A percentile compares a stretch with the other conserved stretches of the same genome.
Evolutionary conservation across 2,888 invertebrate genomes (phyloP).

Genomic region (Ormyrus labotus): DNA sequence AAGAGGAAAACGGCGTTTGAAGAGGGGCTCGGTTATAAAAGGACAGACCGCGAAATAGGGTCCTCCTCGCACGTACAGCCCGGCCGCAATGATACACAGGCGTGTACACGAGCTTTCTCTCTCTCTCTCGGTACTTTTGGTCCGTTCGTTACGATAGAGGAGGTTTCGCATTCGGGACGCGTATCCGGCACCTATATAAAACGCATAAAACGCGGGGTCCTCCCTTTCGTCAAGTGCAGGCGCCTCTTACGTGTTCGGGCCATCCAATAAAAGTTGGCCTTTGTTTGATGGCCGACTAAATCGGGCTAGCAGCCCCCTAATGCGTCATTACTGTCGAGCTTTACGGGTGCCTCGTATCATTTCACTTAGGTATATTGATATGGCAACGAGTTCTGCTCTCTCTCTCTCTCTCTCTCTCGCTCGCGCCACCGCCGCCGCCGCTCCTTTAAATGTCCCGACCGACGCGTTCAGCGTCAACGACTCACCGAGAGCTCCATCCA

Average conservation of each 20-base stretch:
- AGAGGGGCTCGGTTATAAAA: slow-evolving; percentile 5
- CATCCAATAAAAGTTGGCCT: slow-evolving; percentile 75
- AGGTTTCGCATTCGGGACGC: slow-evolving; percentile 63
- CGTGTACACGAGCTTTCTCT: background rate
- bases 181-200: slow-evolving; percentile 65
- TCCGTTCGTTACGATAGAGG: background rate
- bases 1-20: too few species aligned
- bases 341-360: slow-evolving; percentile 76
- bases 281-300: slow-evolving; percentile 76
- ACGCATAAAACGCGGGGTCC: slow-evolving; percentile 63
- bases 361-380: slow-evolving; percentile 77
- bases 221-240: slow-evolving; percentile 61
- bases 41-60: background rate
- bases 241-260: slow-evolving; percentile 68
- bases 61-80: background rate
- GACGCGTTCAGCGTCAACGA: slow-evolving; percentile 60
- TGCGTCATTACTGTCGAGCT: slow-evolving; percentile 76
- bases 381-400: slow-evolving; percentile 73
- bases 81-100: background rate
- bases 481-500: slow-evolving; percentile 37
- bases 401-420: slow-evolving; percentile 22
- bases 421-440: slow-evolving; percentile 62
- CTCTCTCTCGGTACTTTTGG: background rate
- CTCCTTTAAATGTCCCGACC: slow-evolving; percentile 67
- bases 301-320: slow-evolving; percentile 75